phyloP scores from a whole-genome alignment of 2,113 vertebrate genomes.

The Eleginops maclovinus region DNA sequence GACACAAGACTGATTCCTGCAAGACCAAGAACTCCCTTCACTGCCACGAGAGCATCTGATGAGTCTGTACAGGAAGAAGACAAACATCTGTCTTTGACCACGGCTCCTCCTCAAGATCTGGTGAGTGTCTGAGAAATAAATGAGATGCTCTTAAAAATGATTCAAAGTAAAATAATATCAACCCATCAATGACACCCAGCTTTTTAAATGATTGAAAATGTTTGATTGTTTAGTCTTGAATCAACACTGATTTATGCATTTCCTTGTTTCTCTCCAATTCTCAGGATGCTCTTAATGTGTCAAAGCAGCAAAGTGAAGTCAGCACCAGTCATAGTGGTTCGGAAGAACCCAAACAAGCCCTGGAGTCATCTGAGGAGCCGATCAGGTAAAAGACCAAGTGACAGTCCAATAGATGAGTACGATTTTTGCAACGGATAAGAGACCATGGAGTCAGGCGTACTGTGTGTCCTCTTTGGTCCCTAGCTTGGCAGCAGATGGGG shows the following conservation, averaged over 20 bases:
- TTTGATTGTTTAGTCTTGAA: background rate
- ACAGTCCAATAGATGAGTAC: background rate
- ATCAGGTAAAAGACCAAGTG: slow-evolving; percentile 37
- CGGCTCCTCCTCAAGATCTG: slow-evolving; percentile 4
- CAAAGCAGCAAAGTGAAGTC: slow-evolving; percentile 79
- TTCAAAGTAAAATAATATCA: background rate
- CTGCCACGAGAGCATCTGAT: background rate
- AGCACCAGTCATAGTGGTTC: slow-evolving; percentile 57
- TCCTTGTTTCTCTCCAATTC: background rate
- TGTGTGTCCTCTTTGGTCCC: background rate
- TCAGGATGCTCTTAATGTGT: slow-evolving; percentile 76
- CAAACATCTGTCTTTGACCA: background rate
- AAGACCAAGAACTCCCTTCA: slow-evolving; percentile 49
- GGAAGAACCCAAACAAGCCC: slow-evolving; percentile 13
- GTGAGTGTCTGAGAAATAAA: slow-evolving; percentile 46
- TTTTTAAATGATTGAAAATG: background rate
- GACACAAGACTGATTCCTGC: slow-evolving; percentile 53
- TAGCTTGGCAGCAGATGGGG: slow-evolving; percentile 28
- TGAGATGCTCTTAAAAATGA: background rate
- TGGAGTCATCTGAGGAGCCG: slow-evolving; percentile 1
- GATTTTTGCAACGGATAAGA: background rate
- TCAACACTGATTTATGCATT: background rate
- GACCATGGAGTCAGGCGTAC: background rate
- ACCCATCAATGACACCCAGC: background rate
- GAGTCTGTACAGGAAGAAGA: slow-evolving; percentile 14